Evolutionary conservation across 2,113 vertebrate genomes (phyloP), one percentile per base, ranked within the genome.

Genomic region (Rhinoderma darwinii): DNA sequence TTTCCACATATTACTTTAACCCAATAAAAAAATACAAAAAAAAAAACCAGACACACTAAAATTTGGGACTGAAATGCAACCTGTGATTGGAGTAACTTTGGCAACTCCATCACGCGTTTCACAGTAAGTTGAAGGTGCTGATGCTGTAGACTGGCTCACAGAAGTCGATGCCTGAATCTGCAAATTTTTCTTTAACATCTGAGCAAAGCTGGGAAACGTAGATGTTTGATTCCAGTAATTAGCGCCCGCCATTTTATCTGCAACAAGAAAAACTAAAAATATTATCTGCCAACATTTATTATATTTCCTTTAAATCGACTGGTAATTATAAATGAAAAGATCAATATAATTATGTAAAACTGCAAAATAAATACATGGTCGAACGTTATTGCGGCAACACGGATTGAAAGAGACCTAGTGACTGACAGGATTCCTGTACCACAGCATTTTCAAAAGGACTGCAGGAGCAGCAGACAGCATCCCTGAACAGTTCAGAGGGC

Each of bases 121-220:
- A 35, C 22, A 12, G 63, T 18, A 77, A 4, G 7, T 8, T 7
- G 18, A 37, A 8, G 41, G 9, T 12, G 8, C 12, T 27, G 3
- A 25, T 17, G 86, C 80, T 0, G 84, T 9, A 63, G 81, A 27
- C 0, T 17, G 4, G 3, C 35, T 1, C 1, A 35, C 15, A 0
- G 14, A 2, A 59, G 47, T 50, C 0, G 79, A 1, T 0, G 17
- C 63, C 0, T 3, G 17, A 0, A 27, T 15, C 0, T 88, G 87
- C 18, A 85, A 56, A 70, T 92, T 88, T 70, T 54, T 93, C 82
- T 88, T 92, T 11, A 89, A 81, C 0, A 89, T 82, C 20, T 90
- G 80, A 4, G 89, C 84, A 77, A 90, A 92, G n/a, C 61, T 35
- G 0, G 90, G 70, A 30, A 89, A 72, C 6, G 87, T 90, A 2